A percentile compares a stretch with the other conserved stretches of the same genome.
These are phyloP conservation scores for Alfaro cultratus DNA, from an alignment of 2,797 vertebrate species.

Conservation along the genomic window DNA sequence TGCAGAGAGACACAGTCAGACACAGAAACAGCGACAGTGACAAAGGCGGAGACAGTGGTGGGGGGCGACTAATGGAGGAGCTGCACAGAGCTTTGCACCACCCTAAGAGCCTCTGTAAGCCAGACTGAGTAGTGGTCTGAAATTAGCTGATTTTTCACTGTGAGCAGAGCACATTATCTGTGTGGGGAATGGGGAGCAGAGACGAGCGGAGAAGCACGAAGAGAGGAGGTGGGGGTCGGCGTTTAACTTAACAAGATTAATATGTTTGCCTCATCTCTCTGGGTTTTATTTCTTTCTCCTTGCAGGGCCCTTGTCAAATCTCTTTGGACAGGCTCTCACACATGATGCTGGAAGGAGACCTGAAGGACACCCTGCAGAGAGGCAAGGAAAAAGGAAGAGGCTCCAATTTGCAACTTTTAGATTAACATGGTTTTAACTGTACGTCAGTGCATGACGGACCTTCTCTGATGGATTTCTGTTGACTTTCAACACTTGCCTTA, in stretches of 20 bases:
- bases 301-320: slow-evolving; percentile 81
- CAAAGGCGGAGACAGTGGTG: slow-evolving; percentile 60
- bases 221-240: slow-evolving; percentile 64
- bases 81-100: slow-evolving; percentile 70
- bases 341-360: slow-evolving; percentile 74
- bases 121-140: slow-evolving; percentile 73
- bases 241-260: slow-evolving; percentile 80
- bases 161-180: slow-evolving; percentile 73
- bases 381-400: slow-evolving; percentile 53
- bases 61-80: slow-evolving; percentile 69
- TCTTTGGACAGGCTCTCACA: slow-evolving; percentile 78
- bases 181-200: slow-evolving; percentile 62
- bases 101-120: slow-evolving; percentile 73
- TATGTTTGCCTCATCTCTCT: slow-evolving; percentile 72
- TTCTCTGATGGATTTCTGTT: slow-evolving; percentile 27
- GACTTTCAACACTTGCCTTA: slow-evolving; percentile 23
- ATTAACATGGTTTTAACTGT: slow-evolving; percentile 51
- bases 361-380: slow-evolving; percentile 71
- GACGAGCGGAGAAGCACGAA: slow-evolving; percentile 46
- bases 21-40: slow-evolving; percentile 60
- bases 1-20: slow-evolving; percentile 45
- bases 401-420: slow-evolving; percentile 60
- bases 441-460: slow-evolving; percentile 31
- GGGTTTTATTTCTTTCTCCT: slow-evolving; percentile 75
- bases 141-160: slow-evolving; percentile 82